A percentile compares a stretch with the other conserved stretches of the same genome.
These are phyloP conservation scores for Corvus cornix DNA, from an alignment of 2,113 vertebrate genomes.

Conservation along the genomic window DNA sequence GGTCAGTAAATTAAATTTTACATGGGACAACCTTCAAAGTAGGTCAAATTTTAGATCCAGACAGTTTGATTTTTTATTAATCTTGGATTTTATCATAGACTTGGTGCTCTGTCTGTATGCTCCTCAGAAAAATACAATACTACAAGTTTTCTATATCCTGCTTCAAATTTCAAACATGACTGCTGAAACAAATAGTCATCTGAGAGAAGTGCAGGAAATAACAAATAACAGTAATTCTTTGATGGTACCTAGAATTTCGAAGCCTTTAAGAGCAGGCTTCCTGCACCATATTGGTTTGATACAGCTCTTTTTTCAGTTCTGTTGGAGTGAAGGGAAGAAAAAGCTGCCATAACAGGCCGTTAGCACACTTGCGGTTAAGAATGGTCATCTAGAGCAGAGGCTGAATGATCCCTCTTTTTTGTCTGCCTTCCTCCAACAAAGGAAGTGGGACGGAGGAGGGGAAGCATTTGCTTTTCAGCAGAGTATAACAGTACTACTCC, in stretches of 20 bases:
- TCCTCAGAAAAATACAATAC: background rate
- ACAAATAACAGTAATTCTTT: conserved; percentile 48
- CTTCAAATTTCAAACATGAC: conserved; percentile 44
- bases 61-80: conserved; percentile 36
- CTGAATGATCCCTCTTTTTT: background rate
- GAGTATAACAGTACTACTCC: background rate
- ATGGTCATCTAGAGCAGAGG: background rate
- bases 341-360: background rate
- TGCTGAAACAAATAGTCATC: conserved; percentile 42
- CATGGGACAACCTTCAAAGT: conserved; percentile 61
- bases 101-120: background rate
- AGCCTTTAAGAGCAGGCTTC: conserved; percentile 33
- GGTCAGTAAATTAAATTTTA: conserved; percentile 62
- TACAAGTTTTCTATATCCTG: background rate
- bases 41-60: conserved; percentile 62
- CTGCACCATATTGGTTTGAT: background rate
- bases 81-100: conserved; percentile 21
- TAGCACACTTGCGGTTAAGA: background rate
- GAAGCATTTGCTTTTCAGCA: background rate
- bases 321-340: background rate
- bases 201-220: conserved; percentile 38
- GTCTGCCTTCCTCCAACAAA: background rate
- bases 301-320: background rate
- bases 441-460: background rate
- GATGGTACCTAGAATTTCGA: conserved; percentile 2